phyloP scores from a whole-genome alignment of 2,797 vertebrate species.

The Aselliscus stoliczkanus region DNA sequence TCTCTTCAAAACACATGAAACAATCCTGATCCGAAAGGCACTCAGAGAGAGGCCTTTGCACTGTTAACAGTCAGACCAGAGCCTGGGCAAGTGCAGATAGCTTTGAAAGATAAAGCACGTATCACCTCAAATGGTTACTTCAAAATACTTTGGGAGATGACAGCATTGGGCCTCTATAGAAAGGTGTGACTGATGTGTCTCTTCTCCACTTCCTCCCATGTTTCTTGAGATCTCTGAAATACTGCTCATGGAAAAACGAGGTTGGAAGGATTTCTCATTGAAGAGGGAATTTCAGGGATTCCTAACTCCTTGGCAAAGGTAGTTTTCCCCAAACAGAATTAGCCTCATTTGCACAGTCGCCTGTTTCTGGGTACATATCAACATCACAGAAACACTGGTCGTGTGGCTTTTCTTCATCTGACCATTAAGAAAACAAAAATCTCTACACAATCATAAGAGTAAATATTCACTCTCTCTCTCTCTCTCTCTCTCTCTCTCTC shows the following conservation, averaged over 20 bases:
- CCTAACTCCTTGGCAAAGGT: neutral
- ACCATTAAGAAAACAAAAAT: neutral
- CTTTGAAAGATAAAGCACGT: neutral
- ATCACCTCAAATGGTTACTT: neutral
- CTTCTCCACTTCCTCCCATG: neutral
- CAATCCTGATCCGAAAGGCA: neutral
- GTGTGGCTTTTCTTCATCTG: neutral
- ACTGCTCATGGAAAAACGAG: slow-evolving; percentile 1
- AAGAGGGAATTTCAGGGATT: neutral
- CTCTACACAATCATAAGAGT: neutral
- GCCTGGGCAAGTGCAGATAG: neutral
- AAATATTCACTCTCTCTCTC: neutral
- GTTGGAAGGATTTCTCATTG: neutral
- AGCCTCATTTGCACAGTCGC: neutral
- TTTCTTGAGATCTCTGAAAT: slow-evolving; percentile 26
- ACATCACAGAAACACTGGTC: neutral
- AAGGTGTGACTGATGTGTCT: neutral
- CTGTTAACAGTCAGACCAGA: neutral
- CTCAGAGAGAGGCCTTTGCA: neutral
- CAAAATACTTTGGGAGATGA: neutral
- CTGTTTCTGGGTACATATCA: slow-evolving; percentile 12
- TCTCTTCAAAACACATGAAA: slow-evolving; percentile 43
- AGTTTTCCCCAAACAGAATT: slow-evolving; percentile 38
- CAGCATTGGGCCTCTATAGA: neutral
- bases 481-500: neutral